Conservation (phyloP, 2,113 vertebrate species). For the Gobius niger region DNA sequence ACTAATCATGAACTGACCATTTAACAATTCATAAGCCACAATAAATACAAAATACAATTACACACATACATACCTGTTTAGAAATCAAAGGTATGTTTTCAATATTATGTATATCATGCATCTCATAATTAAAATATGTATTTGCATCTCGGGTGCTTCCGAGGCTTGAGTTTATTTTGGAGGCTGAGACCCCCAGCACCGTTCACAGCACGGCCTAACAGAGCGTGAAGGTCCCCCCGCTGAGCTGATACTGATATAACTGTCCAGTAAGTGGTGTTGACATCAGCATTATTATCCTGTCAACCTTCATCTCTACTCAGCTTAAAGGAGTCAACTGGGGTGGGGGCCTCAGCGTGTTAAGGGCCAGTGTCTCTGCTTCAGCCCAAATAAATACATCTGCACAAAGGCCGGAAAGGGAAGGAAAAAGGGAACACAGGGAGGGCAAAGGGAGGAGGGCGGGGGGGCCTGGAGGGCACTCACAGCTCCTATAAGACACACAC, state of each 20-base stretch:
- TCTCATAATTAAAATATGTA: background rate
- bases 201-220: slow-evolving; percentile 71
- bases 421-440: slow-evolving; percentile 53
- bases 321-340: slow-evolving; percentile 64
- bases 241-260: slow-evolving; percentile 75
- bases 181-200: slow-evolving; percentile 57
- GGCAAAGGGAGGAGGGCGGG: slow-evolving; percentile 46
- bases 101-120: too few relatives aligned
- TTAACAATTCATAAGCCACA: too few relatives aligned
- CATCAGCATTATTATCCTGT: slow-evolving; percentile 74
- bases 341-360: slow-evolving; percentile 45
- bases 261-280: slow-evolving; percentile 75
- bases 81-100: too few relatives aligned
- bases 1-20: too few relatives aligned
- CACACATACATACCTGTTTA: too few relatives aligned
- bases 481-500: slow-evolving; percentile 41
- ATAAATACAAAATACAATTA: too few relatives aligned
- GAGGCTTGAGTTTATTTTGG: slow-evolving; percentile 10
- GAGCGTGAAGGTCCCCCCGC: slow-evolving; percentile 73
- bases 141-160: background rate
- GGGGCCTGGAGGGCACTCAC: slow-evolving; percentile 23
- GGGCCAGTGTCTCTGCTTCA: slow-evolving; percentile 59
- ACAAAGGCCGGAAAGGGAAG: slow-evolving; percentile 75
- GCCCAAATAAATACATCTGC: slow-evolving; percentile 70
- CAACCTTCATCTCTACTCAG: slow-evolving; percentile 73